Base-by-base conservation (phyloP, 2,113 vertebrate species). In the Anas platyrhynchos region DNA sequence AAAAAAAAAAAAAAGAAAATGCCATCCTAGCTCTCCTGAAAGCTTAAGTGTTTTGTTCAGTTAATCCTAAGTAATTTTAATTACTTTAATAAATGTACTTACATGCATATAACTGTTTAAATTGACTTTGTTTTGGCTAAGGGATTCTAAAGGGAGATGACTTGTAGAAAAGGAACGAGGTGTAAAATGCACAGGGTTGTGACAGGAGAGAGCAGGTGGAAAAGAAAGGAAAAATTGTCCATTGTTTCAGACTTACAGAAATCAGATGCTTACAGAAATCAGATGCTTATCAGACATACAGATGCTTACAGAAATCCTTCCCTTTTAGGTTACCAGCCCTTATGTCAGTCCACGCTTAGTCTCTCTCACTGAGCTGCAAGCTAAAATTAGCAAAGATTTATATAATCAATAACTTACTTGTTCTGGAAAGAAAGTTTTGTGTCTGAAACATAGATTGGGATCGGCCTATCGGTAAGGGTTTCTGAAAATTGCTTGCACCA, bases 141-240 rank as follows among this genome's bases (percentile, higher is more conserved):
- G 5, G 16, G 22, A 55, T 88, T 74, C 85, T 71, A 67, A 91
- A 79, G 5, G 3, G 20, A 67, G 16, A 17, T 34, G 18, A 38
- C 5, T 61, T 88, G 44, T 84, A 72, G 16, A 46, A 43, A 46
- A 63, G 34, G 7, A 85, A 34, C 17, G 20, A 68, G 2, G 6
- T 34, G 21, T 6, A 13, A 25, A 16, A n/a, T 36, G 36, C 6
- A 26, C 20, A 1, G 2, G 3, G 5, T 32, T 48, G 4, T 58
- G 73, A 63, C 3, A 68, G 13, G 13, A 73, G 26, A 34, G 8
- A 46, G 1, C 2, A 58, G 11, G 7, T 4, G 2, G 16, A 48
- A 59, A 54, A 69, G 34, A 4, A 13, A 5, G 5, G 15, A 41
- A 46, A 50, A 66, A 61, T 77, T 65, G 6, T 13, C 17, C 3